Evolutionary conservation across 1,140 invertebrate genomes (phyloP).

Genomic region (Camponotus vicinus): DNA sequence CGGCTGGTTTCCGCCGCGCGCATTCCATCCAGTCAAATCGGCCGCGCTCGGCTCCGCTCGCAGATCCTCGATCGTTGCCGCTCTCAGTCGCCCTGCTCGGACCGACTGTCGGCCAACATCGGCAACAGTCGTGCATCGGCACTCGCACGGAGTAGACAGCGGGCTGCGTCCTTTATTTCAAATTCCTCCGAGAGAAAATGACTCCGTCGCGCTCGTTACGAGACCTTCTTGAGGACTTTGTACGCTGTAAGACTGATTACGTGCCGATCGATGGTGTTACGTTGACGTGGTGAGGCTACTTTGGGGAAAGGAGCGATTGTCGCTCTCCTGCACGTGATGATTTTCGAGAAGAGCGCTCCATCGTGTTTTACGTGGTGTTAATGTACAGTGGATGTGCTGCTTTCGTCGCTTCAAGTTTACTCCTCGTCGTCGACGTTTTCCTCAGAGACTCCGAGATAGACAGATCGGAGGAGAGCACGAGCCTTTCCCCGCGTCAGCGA

Average conservation of each 20-base stretch:
- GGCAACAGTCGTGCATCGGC: conserved; percentile 79
- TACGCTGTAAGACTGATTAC: conserved; percentile 40
- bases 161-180: conserved; percentile 44
- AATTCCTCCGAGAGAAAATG: conserved; percentile 56
- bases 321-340: neutral
- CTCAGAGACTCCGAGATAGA: conserved; percentile 45
- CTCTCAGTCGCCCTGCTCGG: conserved; percentile 64
- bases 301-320: neutral
- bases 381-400: conserved; percentile 64
- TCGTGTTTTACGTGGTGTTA: conserved; percentile 46
- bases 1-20: conserved; percentile 80
- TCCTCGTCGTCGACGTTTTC: neutral
- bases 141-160: conserved; percentile 73
- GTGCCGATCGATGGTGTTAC: neutral
- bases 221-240: conserved; percentile 51
- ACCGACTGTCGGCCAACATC: conserved; percentile 72
- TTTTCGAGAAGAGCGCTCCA: neutral
- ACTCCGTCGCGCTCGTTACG: conserved; percentile 48
- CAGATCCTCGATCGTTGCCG: neutral
- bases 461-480: conserved; percentile 49
- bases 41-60: conserved; percentile 64
- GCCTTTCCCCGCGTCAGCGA: conserved; percentile 13
- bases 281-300: conserved; percentile 3
- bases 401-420: neutral
- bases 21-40: conserved; percentile 79